Evolutionary conservation across 2,888 invertebrate genomes (phyloP).

Genomic region (Sinodicranocentrus sp.): DNA sequence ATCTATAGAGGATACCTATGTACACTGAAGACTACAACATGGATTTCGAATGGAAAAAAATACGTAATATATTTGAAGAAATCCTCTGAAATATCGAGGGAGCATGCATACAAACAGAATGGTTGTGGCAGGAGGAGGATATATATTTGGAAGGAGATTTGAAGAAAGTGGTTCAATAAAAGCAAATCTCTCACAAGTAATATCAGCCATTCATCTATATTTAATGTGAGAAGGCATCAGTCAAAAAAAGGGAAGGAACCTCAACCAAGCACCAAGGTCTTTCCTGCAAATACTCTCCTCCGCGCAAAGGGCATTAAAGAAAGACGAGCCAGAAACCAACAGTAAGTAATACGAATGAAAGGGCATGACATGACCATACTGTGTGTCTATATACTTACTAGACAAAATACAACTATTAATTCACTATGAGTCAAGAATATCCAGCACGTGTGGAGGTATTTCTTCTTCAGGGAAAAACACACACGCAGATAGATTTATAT

Average conservation of each 20-base stretch:
- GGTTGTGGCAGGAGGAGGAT: constrained; percentile 4
- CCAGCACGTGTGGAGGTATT: no score
- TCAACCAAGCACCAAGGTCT: constrained; percentile 15
- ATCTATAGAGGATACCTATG: no score
- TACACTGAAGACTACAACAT: no score
- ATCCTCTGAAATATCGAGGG: no score
- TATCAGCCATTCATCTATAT: constrained; percentile 59
- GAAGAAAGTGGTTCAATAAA: constrained; percentile 62
- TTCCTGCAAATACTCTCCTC: constrained; percentile 12
- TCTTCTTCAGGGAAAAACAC: no score
- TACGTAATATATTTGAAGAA: no score
- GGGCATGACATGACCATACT: no score
- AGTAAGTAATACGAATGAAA: constrained; percentile 43
- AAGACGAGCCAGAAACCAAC: constrained; percentile 36
- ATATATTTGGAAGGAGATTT: constrained; percentile 28
- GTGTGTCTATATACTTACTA: no score
- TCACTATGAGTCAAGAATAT: no score
- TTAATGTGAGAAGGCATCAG: constrained; percentile 60
- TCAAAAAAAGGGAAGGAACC: constrained; percentile 45
- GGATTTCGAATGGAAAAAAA: no score
- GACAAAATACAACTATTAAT: no score
- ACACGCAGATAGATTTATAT: no score
- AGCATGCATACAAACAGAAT: background rate
- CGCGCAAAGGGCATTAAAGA: constrained; percentile 40
- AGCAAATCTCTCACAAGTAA: constrained; percentile 53